Evolutionary conservation across 2,888 invertebrate species (phyloP), one percentile per base, ranked within the genome.

Genomic region (Apamea monoglypha): DNA sequence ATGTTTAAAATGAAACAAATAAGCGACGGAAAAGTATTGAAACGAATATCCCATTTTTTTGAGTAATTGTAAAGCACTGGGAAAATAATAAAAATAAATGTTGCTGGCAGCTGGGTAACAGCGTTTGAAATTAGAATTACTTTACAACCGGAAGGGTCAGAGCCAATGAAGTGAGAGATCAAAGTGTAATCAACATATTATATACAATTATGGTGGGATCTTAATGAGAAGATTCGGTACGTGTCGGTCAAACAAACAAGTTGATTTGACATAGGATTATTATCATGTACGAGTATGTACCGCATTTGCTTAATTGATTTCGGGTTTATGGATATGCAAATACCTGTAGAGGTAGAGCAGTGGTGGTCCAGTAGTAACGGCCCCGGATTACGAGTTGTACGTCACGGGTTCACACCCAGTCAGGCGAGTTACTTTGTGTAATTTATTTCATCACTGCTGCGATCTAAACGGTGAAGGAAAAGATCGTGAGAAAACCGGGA

Each of bases 171-270:
- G 75, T 80, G 71, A 80, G 78, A 80, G 87, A 86, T 86, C 87
- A 88, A 88, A 87, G 81, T 70, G 78, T 76, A 85, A 88, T 88
- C 76, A 83, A 75, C 76, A 74, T 69, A 44, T 7, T 44, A 81
- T 73, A 72, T 77, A 79, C 72, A 79, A 83, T 70, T 69, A 64
- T 71, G 69, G 29, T 59, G 36, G 78, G 56, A 64, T 47, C 76
- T 63, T 73, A 74, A 84, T 74, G 78, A 82, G 85, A 78, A 74
- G 36, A 74, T 64, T 68, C 44, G 5, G 77, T 53, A 68, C 73
- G 63, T 69, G 66, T 69, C 53, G 47, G 69, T 40, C 40, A 74
- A 67, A 77, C 67, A 77, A 72, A 82, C 50, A 69, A 59, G 64
- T 53, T 76, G 50, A 77, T 79, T 69, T 75, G 50, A 18, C 29